Base-by-base conservation (phyloP, 35 echinoderm and acorn worm genomes). In the Stichopus chloronotus region DNA sequence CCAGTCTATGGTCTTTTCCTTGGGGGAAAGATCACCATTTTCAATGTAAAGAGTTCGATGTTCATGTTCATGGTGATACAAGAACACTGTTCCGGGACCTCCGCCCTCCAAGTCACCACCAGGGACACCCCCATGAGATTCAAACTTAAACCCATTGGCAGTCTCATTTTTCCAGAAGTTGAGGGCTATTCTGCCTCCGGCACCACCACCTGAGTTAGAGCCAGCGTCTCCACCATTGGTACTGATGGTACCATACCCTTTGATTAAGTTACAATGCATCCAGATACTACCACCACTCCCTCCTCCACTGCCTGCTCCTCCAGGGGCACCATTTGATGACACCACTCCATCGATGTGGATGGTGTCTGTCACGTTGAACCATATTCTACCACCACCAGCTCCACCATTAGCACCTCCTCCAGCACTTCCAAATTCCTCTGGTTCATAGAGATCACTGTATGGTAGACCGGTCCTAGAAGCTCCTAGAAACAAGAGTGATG, bases 231-330 rank as follows among this genome's bases (percentile, higher is more conserved):
- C 96, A 78, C 96, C 96, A 92, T 98, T 98, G 54, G 92, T 71
- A 53, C 92, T 68, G 57, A 98, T 98, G 4, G 92, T 87, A 59
- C 96, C 96, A 78, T 98, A 98, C 7, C 96, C 96, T 89, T 93
- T 98, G 68, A 98, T 98, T 12, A 78, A 82, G 65, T 95, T 91
- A 83, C 94, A 95, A 68, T 98, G 93, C 96, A 98, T 98, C 96
- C 96, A 98, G 10, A 98, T 98, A 74, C 96, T 98, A 17, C 96
- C 96, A 16, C 94, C 96, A 92, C 96, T 98, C 1, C 96, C 96
- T 56, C 96, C 96, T 8, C 95, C 95, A 93, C 60, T 78, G 25
- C 76, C 53, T 55, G 43, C 55, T 56, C 77, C 90, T 57, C 77
- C 96, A 68, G 23, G 57, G 13, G 20, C 65, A 58, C 96, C 96